Percentiles rank a stretch among this genome's conserved stretches.
Conservation (phyloP, 2,888 invertebrate genomes). For the Zhuqinia jingwanae region DNA sequence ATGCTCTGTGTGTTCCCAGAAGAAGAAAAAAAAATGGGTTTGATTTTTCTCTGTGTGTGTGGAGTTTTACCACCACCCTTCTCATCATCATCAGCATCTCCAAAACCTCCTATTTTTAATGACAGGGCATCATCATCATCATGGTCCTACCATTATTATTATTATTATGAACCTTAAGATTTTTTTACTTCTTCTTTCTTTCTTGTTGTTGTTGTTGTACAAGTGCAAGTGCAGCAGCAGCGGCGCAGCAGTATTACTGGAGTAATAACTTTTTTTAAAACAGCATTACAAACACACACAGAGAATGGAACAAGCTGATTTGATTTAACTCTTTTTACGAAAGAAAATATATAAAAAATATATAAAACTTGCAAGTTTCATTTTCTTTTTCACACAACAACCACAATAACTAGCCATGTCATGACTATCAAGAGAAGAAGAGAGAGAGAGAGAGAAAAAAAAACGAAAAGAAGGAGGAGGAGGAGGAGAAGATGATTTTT, state of each 20-base stretch:
- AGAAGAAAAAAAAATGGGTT: too few relatives aligned
- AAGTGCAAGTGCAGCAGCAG: too few relatives aligned
- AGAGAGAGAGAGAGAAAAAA: neutral
- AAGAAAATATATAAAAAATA: too few relatives aligned
- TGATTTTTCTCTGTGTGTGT: too few relatives aligned
- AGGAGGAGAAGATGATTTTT: slow-evolving; percentile 39
- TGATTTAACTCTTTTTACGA: too few relatives aligned
- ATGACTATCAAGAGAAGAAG: neutral
- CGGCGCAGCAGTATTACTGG: too few relatives aligned
- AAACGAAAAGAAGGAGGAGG: slow-evolving; percentile 7
- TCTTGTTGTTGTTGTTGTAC: neutral
- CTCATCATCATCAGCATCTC: neutral
- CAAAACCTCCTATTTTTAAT: neutral
- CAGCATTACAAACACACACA: too few relatives aligned
- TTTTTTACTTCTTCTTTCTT: too few relatives aligned
- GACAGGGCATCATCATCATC: slow-evolving; percentile 13
- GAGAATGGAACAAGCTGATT: too few relatives aligned
- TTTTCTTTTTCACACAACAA: slow-evolving; percentile 50
- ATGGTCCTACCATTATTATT: slow-evolving; percentile 30
- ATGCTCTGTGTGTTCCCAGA: neutral
- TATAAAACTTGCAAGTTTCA: slow-evolving; percentile 19
- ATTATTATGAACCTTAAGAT: too few relatives aligned
- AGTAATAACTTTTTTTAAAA: too few relatives aligned
- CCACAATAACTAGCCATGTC: slow-evolving; percentile 42
- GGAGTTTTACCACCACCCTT: neutral